These are phyloP conservation scores for Lepisosteus osseus DNA, from an alignment of 2,113 vertebrate species.

Conservation along the genomic window DNA sequence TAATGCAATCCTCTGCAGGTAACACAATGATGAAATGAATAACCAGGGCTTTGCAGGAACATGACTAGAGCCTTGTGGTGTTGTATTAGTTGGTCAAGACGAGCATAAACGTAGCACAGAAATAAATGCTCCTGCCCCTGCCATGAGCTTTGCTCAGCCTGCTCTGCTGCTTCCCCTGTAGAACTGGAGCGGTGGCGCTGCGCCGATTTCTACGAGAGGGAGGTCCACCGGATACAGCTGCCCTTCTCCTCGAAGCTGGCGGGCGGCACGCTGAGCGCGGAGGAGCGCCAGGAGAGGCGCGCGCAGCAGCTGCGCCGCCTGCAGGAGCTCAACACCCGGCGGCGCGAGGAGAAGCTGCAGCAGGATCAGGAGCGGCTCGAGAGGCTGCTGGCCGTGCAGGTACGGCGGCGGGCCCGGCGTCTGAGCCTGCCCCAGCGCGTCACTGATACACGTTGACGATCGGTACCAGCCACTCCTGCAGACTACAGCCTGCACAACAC, in stretches of 20 bases:
- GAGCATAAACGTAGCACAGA: too few relatives aligned
- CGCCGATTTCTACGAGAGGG: conserved; percentile 85
- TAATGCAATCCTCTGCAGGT: too few relatives aligned
- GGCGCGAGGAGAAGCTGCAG: conserved; percentile 86
- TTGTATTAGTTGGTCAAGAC: too few relatives aligned
- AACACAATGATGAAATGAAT: too few relatives aligned
- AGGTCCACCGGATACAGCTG: conserved; percentile 93
- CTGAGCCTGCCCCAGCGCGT: too few relatives aligned
- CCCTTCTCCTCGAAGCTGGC: conserved; percentile 85
- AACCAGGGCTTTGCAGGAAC: too few relatives aligned
- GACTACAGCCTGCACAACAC: too few relatives aligned
- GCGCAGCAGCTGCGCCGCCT: conserved; percentile 88
- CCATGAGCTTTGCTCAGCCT: too few relatives aligned
- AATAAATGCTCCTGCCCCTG: too few relatives aligned
- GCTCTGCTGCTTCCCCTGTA: conserved; percentile 33
- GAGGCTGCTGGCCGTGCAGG: conserved; percentile 81
- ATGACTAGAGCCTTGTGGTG: too few relatives aligned
- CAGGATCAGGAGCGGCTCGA: conserved; percentile 91
- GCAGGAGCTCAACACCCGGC: conserved; percentile 88
- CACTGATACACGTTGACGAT: too few relatives aligned
- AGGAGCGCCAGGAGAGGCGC: conserved; percentile 87
- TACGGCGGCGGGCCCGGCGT: conserved; percentile 25
- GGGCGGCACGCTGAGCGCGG: conserved; percentile 72
- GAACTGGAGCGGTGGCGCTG: conserved; percentile 90
- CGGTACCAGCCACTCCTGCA: not conserved